Conservation (phyloP, 2,888 invertebrate species). For the Cyclophora punctaria region DNA sequence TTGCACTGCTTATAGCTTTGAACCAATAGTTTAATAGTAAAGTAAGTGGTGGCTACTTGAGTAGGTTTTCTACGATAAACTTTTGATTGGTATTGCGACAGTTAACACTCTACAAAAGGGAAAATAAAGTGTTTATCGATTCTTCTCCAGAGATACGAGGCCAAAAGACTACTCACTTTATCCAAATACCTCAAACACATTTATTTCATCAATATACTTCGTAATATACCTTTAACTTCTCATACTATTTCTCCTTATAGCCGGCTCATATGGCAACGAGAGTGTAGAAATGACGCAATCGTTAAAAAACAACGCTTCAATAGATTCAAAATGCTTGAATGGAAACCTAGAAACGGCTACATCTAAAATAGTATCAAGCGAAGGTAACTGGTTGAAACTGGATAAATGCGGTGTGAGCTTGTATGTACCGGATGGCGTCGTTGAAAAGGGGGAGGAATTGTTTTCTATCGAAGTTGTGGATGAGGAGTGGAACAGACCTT, state of each 20-base stretch:
- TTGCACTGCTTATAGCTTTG: no score
- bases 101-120: no score
- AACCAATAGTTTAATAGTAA: no score
- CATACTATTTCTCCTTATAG: slow-evolving; percentile 31
- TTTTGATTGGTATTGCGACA: no score
- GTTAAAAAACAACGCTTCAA: slow-evolving; percentile 58
- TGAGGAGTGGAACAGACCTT: slow-evolving; percentile 92
- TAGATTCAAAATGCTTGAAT: slow-evolving; percentile 49
- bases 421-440: slow-evolving; percentile 90
- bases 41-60: no score
- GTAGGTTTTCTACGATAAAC: no score
- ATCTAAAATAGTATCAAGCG: slow-evolving; percentile 71
- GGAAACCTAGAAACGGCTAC: slow-evolving; percentile 50
- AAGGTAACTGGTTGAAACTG: slow-evolving; percentile 78
- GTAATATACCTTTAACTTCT: no score
- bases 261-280: slow-evolving; percentile 66
- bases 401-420: slow-evolving; percentile 87
- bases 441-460: slow-evolving; percentile 88
- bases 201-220: no score
- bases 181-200: no score
- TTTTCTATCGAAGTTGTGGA: slow-evolving; percentile 91
- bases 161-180: no score
- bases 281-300: slow-evolving; percentile 69
- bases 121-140: no score
- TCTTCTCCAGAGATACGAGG: no score